Conservation (phyloP, 2,888 invertebrate species). For the Bimastos eiseni region DNA sequence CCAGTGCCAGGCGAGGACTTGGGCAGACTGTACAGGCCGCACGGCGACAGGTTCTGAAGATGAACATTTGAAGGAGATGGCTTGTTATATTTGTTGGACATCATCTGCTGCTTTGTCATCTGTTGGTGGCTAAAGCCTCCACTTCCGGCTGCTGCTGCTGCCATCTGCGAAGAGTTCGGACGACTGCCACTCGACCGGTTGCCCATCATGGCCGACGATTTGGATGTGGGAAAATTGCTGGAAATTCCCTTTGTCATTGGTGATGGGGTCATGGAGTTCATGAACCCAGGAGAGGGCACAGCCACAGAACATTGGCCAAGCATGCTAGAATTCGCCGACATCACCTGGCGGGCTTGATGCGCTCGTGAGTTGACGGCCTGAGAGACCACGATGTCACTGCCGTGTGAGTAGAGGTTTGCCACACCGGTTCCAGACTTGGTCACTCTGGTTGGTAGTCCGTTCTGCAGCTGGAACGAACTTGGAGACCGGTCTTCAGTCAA, state of each 20-base stretch:
- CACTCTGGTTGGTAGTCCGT: not conserved
- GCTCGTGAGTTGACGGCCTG: not conserved
- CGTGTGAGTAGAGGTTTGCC: not conserved
- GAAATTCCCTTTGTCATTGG: not conserved
- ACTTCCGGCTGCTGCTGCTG: not conserved
- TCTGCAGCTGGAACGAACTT: constrained; percentile 21
- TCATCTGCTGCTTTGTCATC: constrained; percentile 22
- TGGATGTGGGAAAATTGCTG: not conserved
- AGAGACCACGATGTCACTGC: not conserved
- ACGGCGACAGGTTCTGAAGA: constrained; percentile 9
- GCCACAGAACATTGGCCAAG: not conserved
- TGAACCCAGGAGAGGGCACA: not conserved
- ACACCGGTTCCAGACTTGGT: not conserved
- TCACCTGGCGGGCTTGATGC: not conserved
- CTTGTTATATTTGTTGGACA: constrained; percentile 18
- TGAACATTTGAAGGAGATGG: not conserved
- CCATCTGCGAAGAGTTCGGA: not conserved
- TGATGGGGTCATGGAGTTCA: constrained; percentile 18
- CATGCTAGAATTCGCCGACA: not conserved
- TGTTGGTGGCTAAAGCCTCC: not conserved
- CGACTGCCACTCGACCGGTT: not conserved
- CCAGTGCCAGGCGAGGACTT: constrained; percentile 3
- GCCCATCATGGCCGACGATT: constrained; percentile 18
- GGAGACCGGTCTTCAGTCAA: not conserved
- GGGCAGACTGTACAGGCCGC: not conserved